Base-by-base conservation (phyloP, 2,888 invertebrate species). In the Hemaris fuciformis region DNA sequence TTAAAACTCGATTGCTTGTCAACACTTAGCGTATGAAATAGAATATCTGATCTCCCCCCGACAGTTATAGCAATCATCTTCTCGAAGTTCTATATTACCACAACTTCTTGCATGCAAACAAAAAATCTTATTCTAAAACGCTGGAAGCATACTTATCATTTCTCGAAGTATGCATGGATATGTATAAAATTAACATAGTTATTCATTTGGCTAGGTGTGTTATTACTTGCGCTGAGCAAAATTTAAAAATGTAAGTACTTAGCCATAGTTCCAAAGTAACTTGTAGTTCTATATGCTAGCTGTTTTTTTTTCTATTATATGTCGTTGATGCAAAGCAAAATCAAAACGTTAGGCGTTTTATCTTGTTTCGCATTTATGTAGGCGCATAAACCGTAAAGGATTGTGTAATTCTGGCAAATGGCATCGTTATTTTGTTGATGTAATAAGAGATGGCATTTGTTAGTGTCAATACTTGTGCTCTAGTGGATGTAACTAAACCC, bases 121-220 rank as follows among this genome's bases (percentile, higher is more conserved):
- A 48, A 53, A 31, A 27, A 53, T 27, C 13, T 53, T 31, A 15
- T 4, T 31, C 25, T 8, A 27, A 48, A 53, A 53, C 10, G 48
- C 48, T 48, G 53, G n/a, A 23, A 25, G 27, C 41, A 60, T 53
- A 34, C 27, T 27, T 53, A 53, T 25, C 34, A 60, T 69, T 60
- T 59, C 57, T 48, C 23, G 59, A 64, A 69, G 68, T 73, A 71
- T 79, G 85, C 85, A 83, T 84, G 85, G 64, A 71, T 66, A 67
- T 70, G 59, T 70, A 76, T 65, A 66, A 74, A 81, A 87, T 85
- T 89, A 89, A 88, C 76, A 70, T 82, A 84, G 82, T 84, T 61
- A 70, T 90, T 90, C 80, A 83, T 87, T 89, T 89, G 89, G 84
- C 85, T 91, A 91, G 91, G 91, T 91, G 82, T 81, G 87, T 91